Conservation (phyloP, 2,888 invertebrate species). For the Limnephilus auricula region DNA sequence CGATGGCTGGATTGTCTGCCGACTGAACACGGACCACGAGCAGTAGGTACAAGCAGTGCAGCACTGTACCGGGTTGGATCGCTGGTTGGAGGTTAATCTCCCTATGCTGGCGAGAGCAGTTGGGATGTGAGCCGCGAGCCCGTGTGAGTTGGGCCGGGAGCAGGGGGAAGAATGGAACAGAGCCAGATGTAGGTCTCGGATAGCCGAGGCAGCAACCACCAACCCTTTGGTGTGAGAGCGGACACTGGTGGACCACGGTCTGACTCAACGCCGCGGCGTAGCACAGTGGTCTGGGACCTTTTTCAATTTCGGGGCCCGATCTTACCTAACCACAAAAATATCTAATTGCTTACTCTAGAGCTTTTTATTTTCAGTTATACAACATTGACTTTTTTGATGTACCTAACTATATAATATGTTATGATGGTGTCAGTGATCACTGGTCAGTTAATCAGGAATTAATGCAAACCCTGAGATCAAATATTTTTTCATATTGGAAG, state of each 20-base stretch:
- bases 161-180: not conserved
- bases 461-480: no score
- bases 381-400: no score
- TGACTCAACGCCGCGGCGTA: constrained; percentile 21
- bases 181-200: constrained; percentile 2
- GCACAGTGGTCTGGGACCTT: not conserved
- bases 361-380: no score
- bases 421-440: no score
- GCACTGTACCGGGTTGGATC: no score
- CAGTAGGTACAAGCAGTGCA: not conserved
- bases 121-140: not conserved
- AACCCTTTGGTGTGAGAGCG: constrained; percentile 26
- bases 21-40: not conserved
- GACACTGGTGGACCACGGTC: not conserved
- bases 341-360: no score
- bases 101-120: not conserved
- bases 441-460: no score
- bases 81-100: not conserved
- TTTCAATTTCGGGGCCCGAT: not conserved
- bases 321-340: no score
- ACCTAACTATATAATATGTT: no score
- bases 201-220: not conserved
- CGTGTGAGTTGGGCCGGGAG: not conserved
- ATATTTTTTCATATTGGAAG: no score
- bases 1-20: not conserved